phyloP scores from a whole-genome alignment of 2,888 invertebrate genomes.

The Syrphus vitripennis region DNA sequence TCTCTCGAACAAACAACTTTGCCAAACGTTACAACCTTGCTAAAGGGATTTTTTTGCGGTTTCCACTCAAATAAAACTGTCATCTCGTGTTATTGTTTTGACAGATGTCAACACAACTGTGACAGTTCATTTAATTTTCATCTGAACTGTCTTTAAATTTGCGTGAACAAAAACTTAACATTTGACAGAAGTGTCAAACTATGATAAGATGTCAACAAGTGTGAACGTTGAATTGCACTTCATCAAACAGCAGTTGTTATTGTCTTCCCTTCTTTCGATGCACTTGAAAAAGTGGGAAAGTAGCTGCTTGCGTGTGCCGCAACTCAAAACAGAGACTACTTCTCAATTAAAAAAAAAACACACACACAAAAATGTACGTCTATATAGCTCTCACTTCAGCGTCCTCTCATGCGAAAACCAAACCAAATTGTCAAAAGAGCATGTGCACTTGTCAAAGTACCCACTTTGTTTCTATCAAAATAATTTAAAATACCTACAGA shows the following conservation, averaged over 20 bases:
- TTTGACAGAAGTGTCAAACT: not conserved
- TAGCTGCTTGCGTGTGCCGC: constrained; percentile 43
- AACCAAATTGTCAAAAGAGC: constrained; percentile 68
- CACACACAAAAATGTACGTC: constrained; percentile 17
- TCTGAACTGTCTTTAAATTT: not conserved
- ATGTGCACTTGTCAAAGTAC: constrained; percentile 67
- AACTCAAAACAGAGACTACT: constrained; percentile 45
- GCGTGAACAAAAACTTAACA: not conserved
- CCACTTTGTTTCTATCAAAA: constrained; percentile 37
- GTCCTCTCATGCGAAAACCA: constrained; percentile 50
- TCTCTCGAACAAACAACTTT: too few relatives aligned
- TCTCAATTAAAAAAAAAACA: constrained; percentile 42
- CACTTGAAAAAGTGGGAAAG: constrained; percentile 4
- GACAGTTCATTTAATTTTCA: constrained; percentile 25
- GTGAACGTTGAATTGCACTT: constrained; percentile 47
- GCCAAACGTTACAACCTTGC: too few relatives aligned
- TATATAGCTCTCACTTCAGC: constrained; percentile 37
- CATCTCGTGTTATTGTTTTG: not conserved
- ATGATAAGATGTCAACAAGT: constrained; percentile 57
- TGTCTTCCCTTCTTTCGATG: not conserved
- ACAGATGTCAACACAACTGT: constrained; percentile 33
- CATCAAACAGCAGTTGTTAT: not conserved
- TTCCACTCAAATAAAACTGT: too few relatives aligned
- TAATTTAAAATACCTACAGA: not conserved
- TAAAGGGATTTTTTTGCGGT: too few relatives aligned